These are phyloP conservation scores for Andricus quercusramuli DNA, from an alignment of 2,888 invertebrate species.

Conservation along the genomic window DNA sequence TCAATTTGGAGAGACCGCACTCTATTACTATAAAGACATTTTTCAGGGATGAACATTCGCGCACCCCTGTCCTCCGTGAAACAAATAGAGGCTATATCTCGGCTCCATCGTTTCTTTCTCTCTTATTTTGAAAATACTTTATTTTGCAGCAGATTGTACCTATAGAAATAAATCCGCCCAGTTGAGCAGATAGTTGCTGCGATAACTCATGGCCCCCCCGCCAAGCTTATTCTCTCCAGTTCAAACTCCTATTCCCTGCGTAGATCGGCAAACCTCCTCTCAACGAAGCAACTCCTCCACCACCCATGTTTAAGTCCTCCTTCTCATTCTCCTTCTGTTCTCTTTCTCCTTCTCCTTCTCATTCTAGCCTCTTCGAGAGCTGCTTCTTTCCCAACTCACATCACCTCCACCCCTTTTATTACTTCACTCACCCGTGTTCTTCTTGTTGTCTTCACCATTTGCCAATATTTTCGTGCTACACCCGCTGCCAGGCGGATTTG, in stretches of 20 bases:
- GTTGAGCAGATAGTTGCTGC: conserved; percentile 74
- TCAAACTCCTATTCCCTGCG: conserved; percentile 62
- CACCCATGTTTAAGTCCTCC: conserved; percentile 1
- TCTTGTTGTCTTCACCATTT: conserved; percentile 67
- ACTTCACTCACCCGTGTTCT: conserved; percentile 55
- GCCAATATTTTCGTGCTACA: conserved; percentile 67
- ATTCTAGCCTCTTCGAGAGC: conserved; percentile 23
- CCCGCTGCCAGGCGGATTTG: conserved; percentile 64
- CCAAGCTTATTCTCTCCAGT: conserved; percentile 62
- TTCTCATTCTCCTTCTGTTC: conserved; percentile 30
- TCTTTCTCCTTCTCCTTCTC: conserved; percentile 35
- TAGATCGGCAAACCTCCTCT: conserved; percentile 29
- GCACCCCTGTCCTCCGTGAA: conserved; percentile 51
- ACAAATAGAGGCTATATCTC: conserved; percentile 63
- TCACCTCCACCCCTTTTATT: conserved; percentile 29
- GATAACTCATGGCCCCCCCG: conserved; percentile 71
- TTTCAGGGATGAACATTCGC: conserved; percentile 44
- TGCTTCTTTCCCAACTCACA: conserved; percentile 38
- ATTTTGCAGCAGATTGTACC: conserved; percentile 75
- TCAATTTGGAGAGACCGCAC: conserved; percentile 31
- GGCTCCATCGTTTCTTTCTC: conserved; percentile 58
- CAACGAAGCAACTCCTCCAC: conserved; percentile 32
- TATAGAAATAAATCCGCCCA: conserved; percentile 75
- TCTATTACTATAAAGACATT: conserved; percentile 18
- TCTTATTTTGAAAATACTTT: conserved; percentile 71